Evolutionary conservation across 2,797 vertebrate species (phyloP), one percentile per base, ranked within the genome.

Genomic region (Pseudochromis fuscus): DNA sequence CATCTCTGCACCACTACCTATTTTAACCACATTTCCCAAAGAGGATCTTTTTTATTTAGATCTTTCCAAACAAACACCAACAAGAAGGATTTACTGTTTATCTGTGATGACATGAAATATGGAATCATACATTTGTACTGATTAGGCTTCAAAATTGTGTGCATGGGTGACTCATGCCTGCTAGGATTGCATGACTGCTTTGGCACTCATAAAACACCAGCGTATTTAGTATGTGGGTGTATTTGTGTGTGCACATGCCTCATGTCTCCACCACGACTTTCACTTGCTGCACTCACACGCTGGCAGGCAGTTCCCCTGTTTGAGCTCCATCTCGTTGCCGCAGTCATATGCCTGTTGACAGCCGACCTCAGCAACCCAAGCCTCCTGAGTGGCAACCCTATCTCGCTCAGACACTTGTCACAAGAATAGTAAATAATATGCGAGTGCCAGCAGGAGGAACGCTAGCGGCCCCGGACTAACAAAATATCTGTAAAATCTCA

Each of bases 371-470:
- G 93, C 91, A 95, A 95, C 93, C 92, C 85, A 91, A 95, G 87
- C 92, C 84, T 83, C 67, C 75, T 60, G 83, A 67, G 91, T 92
- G 92, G 94, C 94, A 95, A 95, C 92, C 89, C 88, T 95, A 95
- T 95, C 95, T 90, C 80, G 77, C 84, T 83, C 91, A 94, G 90
- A 92, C 94, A 89, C 92, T 91, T 93, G 91, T 93, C 92, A 93
- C 81, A 82, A 9, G 95, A 96, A 96, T 96, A 96, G 95, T 95
- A 96, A 96, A 96, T 95, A 96, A 93, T 92, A 84, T 93, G 91
- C 86, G 88, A 71, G 77, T 76, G 81, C 87, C 84, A 93, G 92
- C 90, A 86, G 88, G 91, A 89, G 83, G 35, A 28, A 87, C 68
- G 88, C 88, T 80, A 84, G 81, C 92, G n/a, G 87, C 87, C 80